These are phyloP conservation scores for Dusona sp. DNA, from an alignment of 2,888 invertebrate species.

Conservation along the genomic window DNA sequence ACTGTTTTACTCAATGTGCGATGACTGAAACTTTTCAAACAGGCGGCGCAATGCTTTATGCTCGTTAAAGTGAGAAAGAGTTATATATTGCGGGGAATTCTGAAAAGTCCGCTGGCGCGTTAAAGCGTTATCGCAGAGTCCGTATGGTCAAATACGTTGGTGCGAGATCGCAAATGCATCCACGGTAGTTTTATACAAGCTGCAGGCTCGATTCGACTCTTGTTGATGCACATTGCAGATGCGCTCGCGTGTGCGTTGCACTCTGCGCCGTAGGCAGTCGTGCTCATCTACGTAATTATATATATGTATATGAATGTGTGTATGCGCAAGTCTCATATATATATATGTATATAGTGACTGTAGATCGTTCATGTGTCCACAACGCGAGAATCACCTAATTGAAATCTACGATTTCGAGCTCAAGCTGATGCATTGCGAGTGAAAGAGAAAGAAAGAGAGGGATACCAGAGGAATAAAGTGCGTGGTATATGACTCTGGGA, in stretches of 20 bases:
- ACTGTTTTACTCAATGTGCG: neutral
- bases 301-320: constrained; percentile 23
- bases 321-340: neutral
- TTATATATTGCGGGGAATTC: constrained; percentile 46
- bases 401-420: constrained; percentile 83
- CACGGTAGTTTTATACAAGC: constrained; percentile 46
- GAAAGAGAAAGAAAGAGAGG: constrained; percentile 7
- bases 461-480: constrained; percentile 58
- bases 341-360: constrained; percentile 34
- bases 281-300: constrained; percentile 55
- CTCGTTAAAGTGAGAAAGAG: constrained; percentile 25
- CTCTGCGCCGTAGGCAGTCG: constrained; percentile 67
- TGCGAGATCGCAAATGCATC: constrained; percentile 54
- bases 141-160: constrained; percentile 56
- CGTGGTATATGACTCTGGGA: constrained; percentile 51
- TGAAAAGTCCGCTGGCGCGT: constrained; percentile 64
- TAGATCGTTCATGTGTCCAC: constrained; percentile 63
- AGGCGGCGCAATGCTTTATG: constrained; percentile 29
- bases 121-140: constrained; percentile 67
- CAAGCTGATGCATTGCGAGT: constrained; percentile 59
- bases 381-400: constrained; percentile 76
- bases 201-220: constrained; percentile 38
- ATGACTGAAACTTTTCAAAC: constrained; percentile 35
- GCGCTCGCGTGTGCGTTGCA: constrained; percentile 65
- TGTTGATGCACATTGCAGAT: constrained; percentile 74